Conservation (phyloP, 2,113 vertebrate species). For the Microtus oregoni region DNA sequence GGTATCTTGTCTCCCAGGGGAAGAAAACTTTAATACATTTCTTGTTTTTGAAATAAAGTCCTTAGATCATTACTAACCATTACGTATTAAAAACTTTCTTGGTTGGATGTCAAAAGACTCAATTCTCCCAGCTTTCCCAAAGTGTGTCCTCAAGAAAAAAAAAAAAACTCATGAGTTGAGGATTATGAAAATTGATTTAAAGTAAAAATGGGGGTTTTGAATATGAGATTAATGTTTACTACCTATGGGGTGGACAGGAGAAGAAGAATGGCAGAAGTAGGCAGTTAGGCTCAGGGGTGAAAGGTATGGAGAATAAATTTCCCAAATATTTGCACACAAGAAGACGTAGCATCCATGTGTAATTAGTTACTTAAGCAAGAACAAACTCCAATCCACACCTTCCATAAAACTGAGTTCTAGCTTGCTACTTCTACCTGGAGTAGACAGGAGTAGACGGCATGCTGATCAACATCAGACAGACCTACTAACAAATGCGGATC, state of each 20-base stretch:
- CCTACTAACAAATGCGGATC: background rate
- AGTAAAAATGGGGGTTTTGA: background rate
- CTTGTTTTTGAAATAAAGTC: background rate
- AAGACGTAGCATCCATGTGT: background rate
- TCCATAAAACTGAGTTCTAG: slow-evolving; percentile 1
- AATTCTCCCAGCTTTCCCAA: background rate
- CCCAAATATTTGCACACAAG: background rate
- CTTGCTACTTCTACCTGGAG: background rate
- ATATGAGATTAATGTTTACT: background rate
- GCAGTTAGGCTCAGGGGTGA: background rate
- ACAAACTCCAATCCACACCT: background rate
- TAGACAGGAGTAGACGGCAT: background rate
- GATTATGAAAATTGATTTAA: background rate
- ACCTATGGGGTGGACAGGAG: background rate
- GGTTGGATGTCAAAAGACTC: background rate
- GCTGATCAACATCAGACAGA: background rate
- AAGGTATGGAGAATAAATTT: background rate
- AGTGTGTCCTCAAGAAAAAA: background rate
- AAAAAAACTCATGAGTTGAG: background rate
- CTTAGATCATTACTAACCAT: background rate
- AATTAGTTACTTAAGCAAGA: background rate
- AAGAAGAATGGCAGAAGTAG: background rate
- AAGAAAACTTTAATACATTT: background rate
- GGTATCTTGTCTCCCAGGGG: background rate
- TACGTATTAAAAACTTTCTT: background rate